Evolutionary conservation across 2,888 invertebrate species (phyloP), one percentile per base, ranked within the genome.

Genomic region (Tyria jacobaeae): DNA sequence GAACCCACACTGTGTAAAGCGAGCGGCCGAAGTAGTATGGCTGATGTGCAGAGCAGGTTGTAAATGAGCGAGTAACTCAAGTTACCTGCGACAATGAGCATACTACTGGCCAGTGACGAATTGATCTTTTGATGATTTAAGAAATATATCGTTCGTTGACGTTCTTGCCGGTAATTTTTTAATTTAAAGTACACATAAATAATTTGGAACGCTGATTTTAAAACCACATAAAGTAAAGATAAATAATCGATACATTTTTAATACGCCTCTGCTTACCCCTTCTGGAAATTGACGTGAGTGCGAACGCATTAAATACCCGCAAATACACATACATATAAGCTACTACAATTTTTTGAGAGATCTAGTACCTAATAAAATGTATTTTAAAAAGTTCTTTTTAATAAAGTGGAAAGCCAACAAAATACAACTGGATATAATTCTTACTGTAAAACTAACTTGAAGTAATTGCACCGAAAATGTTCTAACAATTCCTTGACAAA

Each of bases 61-160:
- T 60, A 51, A 60, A 50, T 44, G 21, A 39, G 54, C 41, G 53
- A 76, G 79, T 76, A 74, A 61, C 68, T 66, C 41, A 17, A 56
- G 78, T 84, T 79, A 71, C 74, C 68, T 76, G 82, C 82, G 81
- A 76, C 78, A 68, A 64, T 69, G 74, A 84, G 82, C 84, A 73
- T 68, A 69, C 12, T 2, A 48, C 48, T 15, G 2, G n/a, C 25
- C 15, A 25, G 25, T 25, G 2, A 9, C n/a, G 10, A 49, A 14
- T 2, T 17, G 9, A 0, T 6, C 9, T 17, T 10, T 17, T 9
- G 17, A 17, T 10, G 3, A 41, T 17, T 17, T 17, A 41, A 17
- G 35, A 14, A 35, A 12, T 12, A 34, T 34, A 17, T 39, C n/a
- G n/a, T n/a, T n/a, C n/a, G n/a, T n/a, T n/a, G n/a, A n/a, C n/a